Evolutionary conservation across 1,140 invertebrate genomes (phyloP).

Genomic region (Manduca sexta): DNA sequence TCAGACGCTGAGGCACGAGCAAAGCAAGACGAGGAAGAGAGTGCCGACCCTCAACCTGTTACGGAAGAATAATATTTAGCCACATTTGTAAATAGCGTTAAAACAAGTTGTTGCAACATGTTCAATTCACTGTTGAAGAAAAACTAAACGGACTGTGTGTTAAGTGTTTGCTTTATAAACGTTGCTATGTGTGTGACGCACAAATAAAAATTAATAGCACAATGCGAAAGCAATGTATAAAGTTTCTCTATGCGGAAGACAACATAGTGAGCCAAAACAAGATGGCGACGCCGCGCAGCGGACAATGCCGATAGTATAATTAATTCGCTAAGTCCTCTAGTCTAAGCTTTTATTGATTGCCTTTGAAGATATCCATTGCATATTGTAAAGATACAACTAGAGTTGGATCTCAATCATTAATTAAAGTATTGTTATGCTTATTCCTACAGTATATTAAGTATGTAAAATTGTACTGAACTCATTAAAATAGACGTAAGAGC

Average conservation of each 20-base stretch:
- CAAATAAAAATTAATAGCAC: conserved; percentile 34
- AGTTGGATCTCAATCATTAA: no score
- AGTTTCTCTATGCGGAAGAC: conserved; percentile 57
- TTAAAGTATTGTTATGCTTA: no score
- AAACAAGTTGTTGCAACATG: conserved; percentile 58
- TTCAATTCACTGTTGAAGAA: conserved; percentile 59
- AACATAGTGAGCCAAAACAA: conserved; percentile 58
- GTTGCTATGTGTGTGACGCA: conserved; percentile 37
- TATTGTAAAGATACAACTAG: no score
- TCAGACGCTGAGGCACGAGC: conserved; percentile 68
- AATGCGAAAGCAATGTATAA: conserved; percentile 42
- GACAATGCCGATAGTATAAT: conserved; percentile 46
- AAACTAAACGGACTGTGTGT: conserved; percentile 29
- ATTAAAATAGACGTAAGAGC: conserved; percentile 28
- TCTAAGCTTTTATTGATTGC: not conserved
- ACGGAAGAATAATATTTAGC: conserved; percentile 72
- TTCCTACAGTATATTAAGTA: conserved; percentile 13
- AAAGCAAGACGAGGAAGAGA: conserved; percentile 51
- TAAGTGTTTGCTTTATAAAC: conserved; percentile 29
- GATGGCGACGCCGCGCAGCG: conserved; percentile 29
- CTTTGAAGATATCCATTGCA: no score
- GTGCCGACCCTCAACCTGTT: conserved; percentile 35
- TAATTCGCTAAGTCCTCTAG: conserved; percentile 30
- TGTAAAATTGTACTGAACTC: conserved; percentile 26
- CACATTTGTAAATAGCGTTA: conserved; percentile 66